Evolutionary conservation across 2,797 vertebrate species (phyloP).

Genomic region (Pangasius krempfi): DNA sequence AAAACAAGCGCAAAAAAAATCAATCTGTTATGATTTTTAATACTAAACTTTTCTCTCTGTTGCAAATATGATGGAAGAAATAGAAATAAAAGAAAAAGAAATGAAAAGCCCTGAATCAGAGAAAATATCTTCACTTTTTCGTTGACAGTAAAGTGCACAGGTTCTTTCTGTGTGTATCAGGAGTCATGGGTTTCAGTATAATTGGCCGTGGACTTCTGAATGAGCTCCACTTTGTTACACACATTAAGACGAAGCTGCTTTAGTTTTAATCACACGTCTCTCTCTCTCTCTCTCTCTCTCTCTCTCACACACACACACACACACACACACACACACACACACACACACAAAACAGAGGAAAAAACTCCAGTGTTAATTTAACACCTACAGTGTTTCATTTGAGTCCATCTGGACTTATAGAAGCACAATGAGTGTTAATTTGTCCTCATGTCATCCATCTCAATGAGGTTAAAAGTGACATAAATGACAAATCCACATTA

Average conservation of each 20-base stretch:
- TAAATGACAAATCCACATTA: background rate
- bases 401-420: slow-evolving; percentile 24
- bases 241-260: background rate
- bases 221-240: background rate
- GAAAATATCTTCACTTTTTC: background rate
- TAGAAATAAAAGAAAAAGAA: too few species aligned
- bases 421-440: slow-evolving; percentile 26
- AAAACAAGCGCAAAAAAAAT: background rate
- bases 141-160: background rate
- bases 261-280: background rate
- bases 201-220: background rate
- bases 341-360: background rate
- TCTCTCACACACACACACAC: background rate
- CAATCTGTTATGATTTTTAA: background rate
- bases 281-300: slow-evolving; percentile 1
- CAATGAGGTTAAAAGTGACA: slow-evolving; percentile 22
- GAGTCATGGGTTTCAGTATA: background rate
- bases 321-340: background rate
- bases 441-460: slow-evolving; percentile 16
- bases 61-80: background rate
- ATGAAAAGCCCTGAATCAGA: background rate
- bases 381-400: slow-evolving; percentile 15
- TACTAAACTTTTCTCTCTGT: background rate
- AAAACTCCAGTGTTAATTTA: slow-evolving; percentile 28
- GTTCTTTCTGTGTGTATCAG: background rate